These are phyloP conservation scores for Fissipunctia ypsillon DNA, from an alignment of 2,888 invertebrate genomes.

Conservation along the genomic window DNA sequence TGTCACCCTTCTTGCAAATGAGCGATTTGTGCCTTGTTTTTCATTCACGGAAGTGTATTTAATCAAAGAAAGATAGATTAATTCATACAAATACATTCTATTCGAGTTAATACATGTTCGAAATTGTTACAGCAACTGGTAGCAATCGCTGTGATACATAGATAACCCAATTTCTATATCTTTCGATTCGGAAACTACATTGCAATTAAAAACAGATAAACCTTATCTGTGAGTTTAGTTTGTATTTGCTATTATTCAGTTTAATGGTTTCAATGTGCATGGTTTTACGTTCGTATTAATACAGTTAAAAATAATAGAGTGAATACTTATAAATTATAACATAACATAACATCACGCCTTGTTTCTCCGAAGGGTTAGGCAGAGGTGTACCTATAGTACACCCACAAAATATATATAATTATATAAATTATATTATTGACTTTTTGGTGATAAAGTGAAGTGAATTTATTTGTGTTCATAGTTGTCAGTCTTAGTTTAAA, in stretches of 20 bases:
- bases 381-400: no score
- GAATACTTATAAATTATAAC: no score
- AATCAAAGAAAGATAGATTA: background rate
- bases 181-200: conserved; percentile 49
- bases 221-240: conserved; percentile 48
- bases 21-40: background rate
- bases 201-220: conserved; percentile 53
- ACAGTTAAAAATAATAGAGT: background rate
- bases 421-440: no score
- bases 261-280: conserved; percentile 41
- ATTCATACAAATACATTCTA: background rate
- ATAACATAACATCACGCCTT: no score
- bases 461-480: background rate
- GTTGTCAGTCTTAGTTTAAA: background rate
- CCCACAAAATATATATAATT: no score
- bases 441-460: background rate
- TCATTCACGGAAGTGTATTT: background rate
- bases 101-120: background rate
- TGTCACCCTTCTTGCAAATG: no score
- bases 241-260: conserved; percentile 41
- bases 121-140: conserved; percentile 38
- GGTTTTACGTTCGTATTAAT: conserved; percentile 11
- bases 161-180: conserved; percentile 55
- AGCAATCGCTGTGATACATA: conserved; percentile 48
- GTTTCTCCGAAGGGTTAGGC: no score